These are phyloP conservation scores for Frankliniella intonsa DNA, from an alignment of 2,888 invertebrate genomes.

Conservation along the genomic window DNA sequence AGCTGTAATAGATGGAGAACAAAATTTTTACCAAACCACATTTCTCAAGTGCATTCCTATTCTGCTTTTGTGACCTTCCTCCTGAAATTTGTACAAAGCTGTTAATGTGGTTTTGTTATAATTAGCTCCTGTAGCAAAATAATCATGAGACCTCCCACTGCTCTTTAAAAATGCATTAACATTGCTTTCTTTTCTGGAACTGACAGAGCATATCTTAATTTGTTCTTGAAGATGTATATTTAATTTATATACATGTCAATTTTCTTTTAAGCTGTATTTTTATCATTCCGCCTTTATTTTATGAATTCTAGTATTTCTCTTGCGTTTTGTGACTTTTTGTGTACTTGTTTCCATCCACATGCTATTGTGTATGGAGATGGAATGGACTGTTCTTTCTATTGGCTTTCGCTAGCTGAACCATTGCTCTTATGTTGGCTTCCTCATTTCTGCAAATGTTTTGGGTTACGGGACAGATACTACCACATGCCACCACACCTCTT, in stretches of 20 bases:
- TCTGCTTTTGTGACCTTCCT: constrained; percentile 4
- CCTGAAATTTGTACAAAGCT: not conserved
- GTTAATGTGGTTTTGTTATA: not conserved
- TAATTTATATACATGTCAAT: constrained; percentile 12
- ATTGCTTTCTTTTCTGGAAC: not conserved
- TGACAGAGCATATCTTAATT: not conserved
- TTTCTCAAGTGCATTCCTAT: not conserved
- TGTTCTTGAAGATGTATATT: constrained; percentile 15
- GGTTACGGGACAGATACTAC: not conserved
- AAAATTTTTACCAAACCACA: constrained; percentile 12
- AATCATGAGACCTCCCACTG: not conserved
- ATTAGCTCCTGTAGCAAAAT: not conserved
- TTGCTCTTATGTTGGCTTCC: constrained; percentile 17
- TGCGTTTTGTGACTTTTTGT: constrained; percentile 19
- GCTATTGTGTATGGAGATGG: not conserved
- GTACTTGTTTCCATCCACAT: constrained; percentile 3
- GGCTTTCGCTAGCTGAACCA: constrained; percentile 19
- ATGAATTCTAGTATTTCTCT: constrained; percentile 12
- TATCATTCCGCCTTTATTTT: constrained; percentile 21
- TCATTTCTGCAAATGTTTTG: constrained; percentile 8
- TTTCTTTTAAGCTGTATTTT: constrained; percentile 24
- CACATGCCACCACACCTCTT: constrained; percentile 6
- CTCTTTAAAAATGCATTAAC: constrained; percentile 2
- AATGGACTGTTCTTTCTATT: constrained; percentile 22
- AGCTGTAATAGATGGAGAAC: not conserved